Base-by-base conservation (phyloP, 2,113 vertebrate species). In the Urocolius indicus region DNA sequence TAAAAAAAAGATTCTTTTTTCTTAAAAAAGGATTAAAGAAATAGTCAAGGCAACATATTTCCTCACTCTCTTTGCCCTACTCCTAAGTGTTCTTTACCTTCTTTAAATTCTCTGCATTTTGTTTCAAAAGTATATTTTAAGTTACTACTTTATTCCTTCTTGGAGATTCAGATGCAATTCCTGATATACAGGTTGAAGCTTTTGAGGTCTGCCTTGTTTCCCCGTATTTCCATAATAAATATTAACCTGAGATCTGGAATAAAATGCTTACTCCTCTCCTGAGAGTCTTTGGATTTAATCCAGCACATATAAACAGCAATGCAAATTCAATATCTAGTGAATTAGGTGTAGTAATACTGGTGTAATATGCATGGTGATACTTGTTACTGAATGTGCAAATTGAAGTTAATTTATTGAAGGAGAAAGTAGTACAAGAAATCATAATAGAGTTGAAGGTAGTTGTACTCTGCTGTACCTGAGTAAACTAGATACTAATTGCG, bases 401-500 rank as follows among this genome's bases (percentile, higher is more conserved):
- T 95, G 59, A 94, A 95, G 82, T 92, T 95, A 91, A 95, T 91
- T 95, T 95, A 55, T 82, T 94, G 46, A 55, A 69, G 78, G 65
- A 91, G 66, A 73, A 91, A 95, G 87, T 54, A 80, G 54, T 79
- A 48, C 54, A 90, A 94, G 59, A 91, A 93, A 80, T 74, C 55
- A 48, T 84, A 87, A 75, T 55, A 63, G 32, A 41, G 18, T 77
- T 79, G 71, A 82, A 69, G 21, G 43, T 85, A 94, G 74, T 77
- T 94, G 75, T 73, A 79, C 54, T 83, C 23, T 0, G 1, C 36
- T 76, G 22, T 83, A 80, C 48, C 66, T 83, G n/a, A 88, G 16
- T 2, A 3, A 94, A 32, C 48, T 38, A 79, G 84, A 88, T 38
- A 45, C 51, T 91, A 85, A 91, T 79, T 89, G 51, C 27, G 82